Evolutionary conservation across 2,113 vertebrate genomes (phyloP).

Genomic region (rabbit (Oryctolagus cuniculus)): DNA sequence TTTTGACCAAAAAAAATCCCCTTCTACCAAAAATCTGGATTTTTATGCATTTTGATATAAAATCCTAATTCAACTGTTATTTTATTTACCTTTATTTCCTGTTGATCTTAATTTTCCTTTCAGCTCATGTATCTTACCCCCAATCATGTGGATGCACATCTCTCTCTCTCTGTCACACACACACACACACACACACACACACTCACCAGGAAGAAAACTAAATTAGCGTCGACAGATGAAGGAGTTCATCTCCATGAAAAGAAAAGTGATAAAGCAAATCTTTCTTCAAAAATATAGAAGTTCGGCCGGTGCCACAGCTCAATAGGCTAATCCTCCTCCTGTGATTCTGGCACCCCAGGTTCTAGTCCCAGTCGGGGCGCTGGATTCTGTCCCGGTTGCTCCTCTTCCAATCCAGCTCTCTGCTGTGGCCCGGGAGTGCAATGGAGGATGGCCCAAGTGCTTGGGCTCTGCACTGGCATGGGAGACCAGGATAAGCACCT

Average conservation of each 20-base stretch:
- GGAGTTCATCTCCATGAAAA: slow-evolving; percentile 6
- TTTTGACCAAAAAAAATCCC: not conserved
- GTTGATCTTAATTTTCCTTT: not conserved
- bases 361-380: too few relatives aligned
- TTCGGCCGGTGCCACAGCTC: too few relatives aligned
- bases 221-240: not conserved
- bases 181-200: not conserved
- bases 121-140: not conserved
- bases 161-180: too few relatives aligned
- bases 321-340: too few relatives aligned
- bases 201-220: not conserved
- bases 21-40: not conserved
- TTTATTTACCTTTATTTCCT: not conserved
- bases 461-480: too few relatives aligned
- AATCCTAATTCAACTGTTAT: not conserved
- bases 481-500: too few relatives aligned
- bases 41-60: not conserved
- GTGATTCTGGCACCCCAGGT: too few relatives aligned
- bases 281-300: too few relatives aligned
- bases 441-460: too few relatives aligned
- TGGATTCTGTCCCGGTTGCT: too few relatives aligned
- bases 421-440: too few relatives aligned
- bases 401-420: too few relatives aligned
- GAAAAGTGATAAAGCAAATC: not conserved
- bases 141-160: accelerated